Percentiles rank a stretch among this genome's conserved stretches.
Conservation (phyloP, 2,888 invertebrate species). For the Ryuthela nishihirai region DNA sequence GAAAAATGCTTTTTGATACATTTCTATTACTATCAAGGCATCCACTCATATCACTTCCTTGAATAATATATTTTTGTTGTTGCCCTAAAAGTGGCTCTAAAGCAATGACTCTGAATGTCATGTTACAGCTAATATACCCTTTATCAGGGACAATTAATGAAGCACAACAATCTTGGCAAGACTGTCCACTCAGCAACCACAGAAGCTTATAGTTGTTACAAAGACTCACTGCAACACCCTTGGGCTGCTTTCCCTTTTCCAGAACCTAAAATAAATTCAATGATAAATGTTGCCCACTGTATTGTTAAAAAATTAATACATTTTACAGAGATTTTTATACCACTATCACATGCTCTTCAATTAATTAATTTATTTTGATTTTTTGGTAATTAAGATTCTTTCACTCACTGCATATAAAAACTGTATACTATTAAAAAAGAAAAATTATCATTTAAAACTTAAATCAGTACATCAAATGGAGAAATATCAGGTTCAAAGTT, state of each 20-base stretch:
- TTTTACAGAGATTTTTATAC: no score
- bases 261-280: slow-evolving; percentile 16
- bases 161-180: slow-evolving; percentile 33
- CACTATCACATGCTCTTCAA: no score
- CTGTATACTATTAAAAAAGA: no score
- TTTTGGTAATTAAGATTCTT: no score
- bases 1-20: slow-evolving; percentile 9
- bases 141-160: slow-evolving; percentile 30
- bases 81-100: slow-evolving; percentile 31
- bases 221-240: slow-evolving; percentile 29
- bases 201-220: slow-evolving; percentile 30
- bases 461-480: no score
- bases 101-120: slow-evolving; percentile 37
- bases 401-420: no score
- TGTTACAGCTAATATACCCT: slow-evolving; percentile 35
- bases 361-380: no score
- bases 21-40: slow-evolving; percentile 29
- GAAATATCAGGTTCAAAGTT: no score
- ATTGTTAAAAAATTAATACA: no score
- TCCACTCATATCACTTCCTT: slow-evolving; percentile 30
- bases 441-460: no score
- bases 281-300: no score
- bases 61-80: slow-evolving; percentile 27
- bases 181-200: slow-evolving; percentile 36
- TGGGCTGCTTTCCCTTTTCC: slow-evolving; percentile 33